Evolutionary conservation across 2,113 vertebrate genomes (phyloP), one percentile per base, ranked within the genome.

Genomic region (Manacus vitellinus): DNA sequence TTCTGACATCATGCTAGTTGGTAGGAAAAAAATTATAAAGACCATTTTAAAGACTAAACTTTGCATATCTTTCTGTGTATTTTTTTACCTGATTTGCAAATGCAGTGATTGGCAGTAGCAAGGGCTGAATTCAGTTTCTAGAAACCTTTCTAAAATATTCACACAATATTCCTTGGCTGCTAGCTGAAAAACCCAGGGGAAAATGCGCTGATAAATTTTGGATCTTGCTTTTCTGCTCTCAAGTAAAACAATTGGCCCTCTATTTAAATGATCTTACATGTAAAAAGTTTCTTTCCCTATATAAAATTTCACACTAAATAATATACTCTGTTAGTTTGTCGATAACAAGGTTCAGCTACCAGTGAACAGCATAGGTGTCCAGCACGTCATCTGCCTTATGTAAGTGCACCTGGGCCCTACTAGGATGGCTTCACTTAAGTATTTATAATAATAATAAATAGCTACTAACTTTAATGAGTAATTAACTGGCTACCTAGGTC

Each of bases 401-500:
- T 75, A 58, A 78, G n/a, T 41, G 44, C 51, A 77, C 37, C 81
- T 95, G 82, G 51, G 10, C 59, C 56, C 47, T 78, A 37, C 61
- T 37, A 37, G 72, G 55, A 49, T 88, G 65, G n/a, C 35, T 93
- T 89, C 5, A 1, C 61, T 78, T 52, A 52, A 92, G 72, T 75
- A 61, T 91, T 87, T 91, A 46, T 66, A 88, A 90, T 71, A 79
- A 85, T 88, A 89, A 94, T 94, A 91, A 92, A 93, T 83, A 88
- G 65, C 84, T 96, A 28, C 73, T 96, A 89, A 88, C 72, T 67
- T 94, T 94, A 94, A 92, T 92, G 94, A 94, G 86, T 96, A 89
- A 96, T 96, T 97, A 97, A 80, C 87, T 95, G 91, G 70, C 86
- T 88, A 84, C 90, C 93, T 96, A 85, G 66, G 71, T 76, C 86